Conservation (phyloP, 2,113 vertebrate genomes). For the Lutjanus erythropterus region DNA sequence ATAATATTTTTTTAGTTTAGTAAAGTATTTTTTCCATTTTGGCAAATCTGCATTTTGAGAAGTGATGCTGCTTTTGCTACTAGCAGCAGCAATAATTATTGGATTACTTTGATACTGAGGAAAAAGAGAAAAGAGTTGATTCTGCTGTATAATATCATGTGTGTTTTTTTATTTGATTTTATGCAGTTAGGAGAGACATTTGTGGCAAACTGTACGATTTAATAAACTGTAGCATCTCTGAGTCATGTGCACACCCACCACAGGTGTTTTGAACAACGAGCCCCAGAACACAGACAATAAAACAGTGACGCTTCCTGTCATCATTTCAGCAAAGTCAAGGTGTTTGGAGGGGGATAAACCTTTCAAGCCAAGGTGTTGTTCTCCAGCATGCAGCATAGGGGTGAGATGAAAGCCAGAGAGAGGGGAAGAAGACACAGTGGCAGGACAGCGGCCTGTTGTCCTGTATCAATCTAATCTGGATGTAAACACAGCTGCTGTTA, state of each 20-base stretch:
- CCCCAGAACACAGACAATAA: slow-evolving; percentile 7
- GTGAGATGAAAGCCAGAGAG: slow-evolving; percentile 77
- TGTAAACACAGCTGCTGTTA: slow-evolving; percentile 85
- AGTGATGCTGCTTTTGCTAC: neutral
- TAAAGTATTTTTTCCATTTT: too few relatives aligned
- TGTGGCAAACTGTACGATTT: neutral
- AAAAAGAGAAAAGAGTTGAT: neutral
- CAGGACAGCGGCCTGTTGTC: slow-evolving; percentile 61
- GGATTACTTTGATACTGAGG: neutral
- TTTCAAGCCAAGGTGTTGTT: slow-evolving; percentile 61
- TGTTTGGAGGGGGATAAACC: slow-evolving; percentile 57
- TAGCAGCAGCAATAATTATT: neutral
- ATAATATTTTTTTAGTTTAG: too few relatives aligned
- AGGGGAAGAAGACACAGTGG: slow-evolving; percentile 62
- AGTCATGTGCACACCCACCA: slow-evolving; percentile 5
- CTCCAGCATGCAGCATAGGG: slow-evolving; percentile 73
- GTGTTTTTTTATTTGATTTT: neutral
- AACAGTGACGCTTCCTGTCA: slow-evolving; percentile 52
- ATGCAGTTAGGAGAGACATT: neutral
- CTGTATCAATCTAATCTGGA: slow-evolving; percentile 76
- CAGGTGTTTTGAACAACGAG: slow-evolving; percentile 41
- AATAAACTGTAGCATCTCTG: slow-evolving; percentile 9
- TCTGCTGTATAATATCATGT: neutral
- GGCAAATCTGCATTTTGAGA: neutral
- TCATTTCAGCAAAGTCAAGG: slow-evolving; percentile 34